Percentiles rank a stretch among this genome's conserved stretches.
Evolutionary conservation across 2,797 vertebrate species (phyloP).

Genomic region (Acrossocheilus fasciatus): DNA sequence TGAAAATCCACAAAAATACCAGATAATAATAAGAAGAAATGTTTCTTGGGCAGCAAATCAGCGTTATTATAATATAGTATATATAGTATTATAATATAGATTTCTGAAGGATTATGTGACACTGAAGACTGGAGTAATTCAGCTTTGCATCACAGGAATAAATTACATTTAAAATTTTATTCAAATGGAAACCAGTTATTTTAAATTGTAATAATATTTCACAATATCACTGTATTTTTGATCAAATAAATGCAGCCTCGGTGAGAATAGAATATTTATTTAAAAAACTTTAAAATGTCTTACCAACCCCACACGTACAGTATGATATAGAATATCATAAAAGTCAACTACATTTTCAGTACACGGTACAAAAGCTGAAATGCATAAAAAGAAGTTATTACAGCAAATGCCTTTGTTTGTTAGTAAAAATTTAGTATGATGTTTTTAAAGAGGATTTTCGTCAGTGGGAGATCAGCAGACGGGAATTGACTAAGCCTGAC

Average conservation of each 20-base stretch:
- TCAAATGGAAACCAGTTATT: neutral
- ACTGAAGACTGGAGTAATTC: neutral
- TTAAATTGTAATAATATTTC: neutral
- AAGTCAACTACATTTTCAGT: neutral
- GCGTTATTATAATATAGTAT: neutral
- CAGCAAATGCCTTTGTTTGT: neutral
- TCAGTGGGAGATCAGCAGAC: slow-evolving; percentile 76
- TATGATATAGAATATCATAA: neutral
- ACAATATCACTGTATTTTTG: neutral
- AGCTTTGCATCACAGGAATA: too few relatives aligned
- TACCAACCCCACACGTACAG: neutral
- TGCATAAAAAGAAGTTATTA: neutral
- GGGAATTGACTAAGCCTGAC: slow-evolving; percentile 74
- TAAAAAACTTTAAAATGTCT: neutral
- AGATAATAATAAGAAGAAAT: neutral
- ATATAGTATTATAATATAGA: too few relatives aligned
- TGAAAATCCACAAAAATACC: too few relatives aligned
- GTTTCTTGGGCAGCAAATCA: neutral
- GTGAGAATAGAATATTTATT: neutral
- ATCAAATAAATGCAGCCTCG: neutral
- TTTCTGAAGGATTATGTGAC: neutral
- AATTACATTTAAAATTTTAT: neutral
- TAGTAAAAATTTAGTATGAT: neutral
- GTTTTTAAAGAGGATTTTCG: slow-evolving; percentile 82
- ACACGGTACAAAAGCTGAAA: neutral